phyloP scores from a whole-genome alignment of 2,797 vertebrate genomes.

The Apodemus agrarius region DNA sequence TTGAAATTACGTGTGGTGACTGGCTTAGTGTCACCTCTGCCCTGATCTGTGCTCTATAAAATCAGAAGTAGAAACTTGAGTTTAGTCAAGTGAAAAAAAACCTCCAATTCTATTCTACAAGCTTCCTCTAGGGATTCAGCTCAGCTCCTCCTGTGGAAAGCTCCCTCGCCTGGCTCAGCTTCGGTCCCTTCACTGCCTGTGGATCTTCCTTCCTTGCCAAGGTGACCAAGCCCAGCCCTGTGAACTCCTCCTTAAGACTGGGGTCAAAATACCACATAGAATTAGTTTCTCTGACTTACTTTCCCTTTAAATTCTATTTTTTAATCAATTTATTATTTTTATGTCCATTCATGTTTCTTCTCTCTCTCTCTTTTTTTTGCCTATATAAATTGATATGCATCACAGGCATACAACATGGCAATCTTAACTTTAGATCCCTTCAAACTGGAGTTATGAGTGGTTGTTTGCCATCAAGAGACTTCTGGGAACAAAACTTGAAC shows the following conservation, averaged over 20 bases:
- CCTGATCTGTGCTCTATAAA: neutral
- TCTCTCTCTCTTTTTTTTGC: no score
- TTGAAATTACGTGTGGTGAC: neutral
- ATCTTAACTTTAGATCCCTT: neutral
- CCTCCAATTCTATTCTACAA: neutral
- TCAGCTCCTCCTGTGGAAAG: neutral
- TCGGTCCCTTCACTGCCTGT: accelerated
- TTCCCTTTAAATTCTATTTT: neutral
- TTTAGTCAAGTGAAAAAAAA: neutral
- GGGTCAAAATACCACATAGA: neutral
- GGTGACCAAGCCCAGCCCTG: accelerated
- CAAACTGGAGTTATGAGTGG: neutral
- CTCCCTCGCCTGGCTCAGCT: neutral
- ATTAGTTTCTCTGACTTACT: neutral
- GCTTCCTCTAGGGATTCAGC: neutral
- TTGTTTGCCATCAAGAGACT: neutral
- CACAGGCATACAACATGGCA: accelerated
- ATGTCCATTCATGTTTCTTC: neutral
- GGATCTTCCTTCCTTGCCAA: neutral
- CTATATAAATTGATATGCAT: neutral
- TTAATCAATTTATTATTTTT: neutral
- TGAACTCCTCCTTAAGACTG: neutral
- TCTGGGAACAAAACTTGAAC: neutral
- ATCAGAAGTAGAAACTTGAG: neutral
- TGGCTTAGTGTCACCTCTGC: neutral